A percentile compares a stretch with the other conserved stretches of the same genome.
phyloP scores from a whole-genome alignment of 2,888 invertebrate genomes.

The Pollenia amentaria region DNA sequence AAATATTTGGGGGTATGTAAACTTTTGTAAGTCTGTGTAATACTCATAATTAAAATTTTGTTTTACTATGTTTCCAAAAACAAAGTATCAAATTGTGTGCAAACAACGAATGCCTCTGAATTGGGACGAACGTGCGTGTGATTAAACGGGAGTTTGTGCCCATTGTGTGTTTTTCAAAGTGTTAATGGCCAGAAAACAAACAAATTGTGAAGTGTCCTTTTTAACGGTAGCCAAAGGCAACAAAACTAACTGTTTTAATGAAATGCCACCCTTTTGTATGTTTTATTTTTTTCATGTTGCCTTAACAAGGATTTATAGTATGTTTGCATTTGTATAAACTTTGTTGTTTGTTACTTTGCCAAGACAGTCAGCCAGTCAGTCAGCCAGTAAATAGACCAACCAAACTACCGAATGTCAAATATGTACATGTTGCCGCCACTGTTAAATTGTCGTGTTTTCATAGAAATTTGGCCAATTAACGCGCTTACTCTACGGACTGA shows the following conservation, averaged over 20 bases:
- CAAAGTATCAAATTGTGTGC: conserved; percentile 49
- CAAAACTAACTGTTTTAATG: conserved; percentile 28
- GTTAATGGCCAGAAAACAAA: conserved; percentile 73
- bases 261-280: conserved; percentile 58
- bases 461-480: conserved; percentile 82
- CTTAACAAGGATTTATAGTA: conserved; percentile 26
- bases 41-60: conserved; percentile 27
- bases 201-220: conserved; percentile 72
- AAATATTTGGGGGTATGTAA: neutral
- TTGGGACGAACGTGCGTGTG: conserved; percentile 13
- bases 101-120: conserved; percentile 51
- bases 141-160: conserved; percentile 19
- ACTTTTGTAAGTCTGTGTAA: conserved; percentile 5
- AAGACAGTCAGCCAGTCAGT: neutral
- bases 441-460: conserved; percentile 78
- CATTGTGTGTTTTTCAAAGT: conserved; percentile 58
- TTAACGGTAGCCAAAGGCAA: conserved; percentile 72
- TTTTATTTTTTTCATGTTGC: conserved; percentile 16
- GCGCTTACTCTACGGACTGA: conserved; percentile 56
- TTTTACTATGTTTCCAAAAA: conserved; percentile 60
- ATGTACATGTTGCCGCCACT: conserved; percentile 59
- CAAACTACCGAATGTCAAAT: conserved; percentile 63
- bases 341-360: conserved; percentile 1
- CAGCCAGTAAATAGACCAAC: conserved; percentile 43
- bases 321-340: conserved; percentile 16